Evolutionary conservation across 2,113 vertebrate genomes (phyloP).

Genomic region (Microcebus murinus): DNA sequence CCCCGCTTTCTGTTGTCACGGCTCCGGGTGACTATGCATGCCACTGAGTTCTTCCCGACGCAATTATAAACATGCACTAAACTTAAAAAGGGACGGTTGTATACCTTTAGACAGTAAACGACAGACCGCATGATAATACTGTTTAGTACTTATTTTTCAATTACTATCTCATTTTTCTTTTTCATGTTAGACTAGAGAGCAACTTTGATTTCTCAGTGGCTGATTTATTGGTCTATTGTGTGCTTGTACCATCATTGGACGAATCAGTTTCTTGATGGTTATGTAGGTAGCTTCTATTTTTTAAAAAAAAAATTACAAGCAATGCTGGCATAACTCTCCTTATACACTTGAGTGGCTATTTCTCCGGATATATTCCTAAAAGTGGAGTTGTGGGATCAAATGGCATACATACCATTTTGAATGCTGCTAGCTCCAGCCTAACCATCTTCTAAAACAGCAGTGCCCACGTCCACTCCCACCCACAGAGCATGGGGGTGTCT

Average conservation of each 20-base stretch:
- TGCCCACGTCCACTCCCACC: neutral
- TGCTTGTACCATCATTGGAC: neutral
- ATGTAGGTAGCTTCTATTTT: neutral
- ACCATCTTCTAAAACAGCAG: slow-evolving; percentile 7
- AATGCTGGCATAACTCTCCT: neutral
- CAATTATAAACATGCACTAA: neutral
- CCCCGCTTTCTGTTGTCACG: neutral
- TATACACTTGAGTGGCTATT: neutral
- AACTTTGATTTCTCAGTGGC: neutral
- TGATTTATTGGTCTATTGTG: neutral
- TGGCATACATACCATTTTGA: neutral
- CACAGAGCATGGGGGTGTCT: neutral
- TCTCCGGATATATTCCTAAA: neutral
- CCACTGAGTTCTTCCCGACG: neutral
- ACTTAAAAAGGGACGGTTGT: neutral
- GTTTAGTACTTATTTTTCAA: neutral
- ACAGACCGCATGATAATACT: neutral
- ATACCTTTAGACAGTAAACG: neutral
- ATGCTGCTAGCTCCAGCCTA: neutral
- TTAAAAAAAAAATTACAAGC: neutral
- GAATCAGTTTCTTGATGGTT: neutral
- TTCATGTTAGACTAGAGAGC: neutral
- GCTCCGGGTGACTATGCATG: neutral
- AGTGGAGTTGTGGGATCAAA: neutral
- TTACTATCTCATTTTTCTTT: neutral